Percentiles rank a stretch among this genome's conserved stretches.
These are phyloP conservation scores for Vulpes lagopus DNA, from an alignment of 2,113 vertebrate genomes.

Conservation along the genomic window DNA sequence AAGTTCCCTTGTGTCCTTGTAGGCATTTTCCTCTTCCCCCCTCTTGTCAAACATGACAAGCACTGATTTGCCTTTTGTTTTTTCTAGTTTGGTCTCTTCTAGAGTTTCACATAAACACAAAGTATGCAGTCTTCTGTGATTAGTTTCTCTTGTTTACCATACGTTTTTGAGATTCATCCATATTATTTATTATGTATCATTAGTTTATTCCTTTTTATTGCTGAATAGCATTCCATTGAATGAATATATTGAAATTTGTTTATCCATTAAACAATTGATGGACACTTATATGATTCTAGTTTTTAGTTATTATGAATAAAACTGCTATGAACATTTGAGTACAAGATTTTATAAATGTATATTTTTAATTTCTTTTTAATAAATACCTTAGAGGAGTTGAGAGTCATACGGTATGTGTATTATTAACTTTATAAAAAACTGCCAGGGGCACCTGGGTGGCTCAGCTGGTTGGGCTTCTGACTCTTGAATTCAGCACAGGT, in stretches of 20 bases:
- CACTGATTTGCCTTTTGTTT: background rate
- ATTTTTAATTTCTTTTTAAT: constrained; percentile 11
- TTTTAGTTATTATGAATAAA: background rate
- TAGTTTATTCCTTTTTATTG: background rate
- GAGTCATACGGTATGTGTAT: background rate
- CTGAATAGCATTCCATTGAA: background rate
- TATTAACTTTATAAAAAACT: background rate
- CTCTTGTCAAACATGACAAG: background rate
- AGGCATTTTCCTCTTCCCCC: background rate
- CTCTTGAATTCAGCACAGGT: background rate
- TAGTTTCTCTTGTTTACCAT: background rate
- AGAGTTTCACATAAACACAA: background rate
- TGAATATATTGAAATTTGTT: background rate
- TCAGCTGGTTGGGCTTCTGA: background rate
- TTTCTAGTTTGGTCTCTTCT: background rate
- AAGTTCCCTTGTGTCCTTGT: background rate
- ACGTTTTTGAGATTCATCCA: background rate
- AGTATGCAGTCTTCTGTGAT: background rate
- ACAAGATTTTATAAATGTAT: background rate
- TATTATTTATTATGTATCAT: background rate
- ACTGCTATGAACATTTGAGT: background rate
- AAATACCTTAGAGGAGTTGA: background rate
- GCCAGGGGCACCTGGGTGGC: background rate
- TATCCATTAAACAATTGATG: background rate
- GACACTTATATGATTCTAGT: background rate